phyloP scores from a whole-genome alignment of 2,888 invertebrate genomes.

The Dioctria linearis region DNA sequence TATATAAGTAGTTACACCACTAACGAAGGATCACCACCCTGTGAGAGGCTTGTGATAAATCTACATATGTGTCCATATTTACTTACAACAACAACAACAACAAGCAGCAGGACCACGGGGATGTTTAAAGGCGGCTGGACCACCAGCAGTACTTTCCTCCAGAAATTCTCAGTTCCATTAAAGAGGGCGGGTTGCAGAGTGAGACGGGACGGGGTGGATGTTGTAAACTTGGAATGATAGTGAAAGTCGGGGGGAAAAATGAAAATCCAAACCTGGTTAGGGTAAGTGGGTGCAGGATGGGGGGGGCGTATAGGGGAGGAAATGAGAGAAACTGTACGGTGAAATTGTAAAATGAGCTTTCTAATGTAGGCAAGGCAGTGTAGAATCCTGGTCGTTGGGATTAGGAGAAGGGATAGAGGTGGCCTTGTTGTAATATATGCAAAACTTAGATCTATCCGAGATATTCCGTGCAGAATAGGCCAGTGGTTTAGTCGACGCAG shows the following conservation, averaged over 20 bases:
- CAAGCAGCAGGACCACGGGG: constrained; percentile 1
- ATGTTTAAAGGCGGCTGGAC: constrained; percentile 49
- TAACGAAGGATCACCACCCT: constrained; percentile 34
- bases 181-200: not conserved
- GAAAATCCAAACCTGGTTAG: constrained; percentile 13
- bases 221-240: constrained; percentile 51
- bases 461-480: constrained; percentile 41
- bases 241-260: constrained; percentile 31
- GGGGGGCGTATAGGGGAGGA: not conserved
- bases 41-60: constrained; percentile 43
- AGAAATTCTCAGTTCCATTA: not conserved
- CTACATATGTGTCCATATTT: constrained; percentile 52
- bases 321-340: constrained; percentile 2
- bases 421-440: constrained; percentile 36
- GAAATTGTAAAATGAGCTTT: constrained; percentile 51
- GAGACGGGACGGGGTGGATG: constrained; percentile 3
- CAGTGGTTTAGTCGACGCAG: constrained; percentile 42
- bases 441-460: constrained; percentile 47
- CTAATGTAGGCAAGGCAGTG: constrained; percentile 39
- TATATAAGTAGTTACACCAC: constrained; percentile 27
- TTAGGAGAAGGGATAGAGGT: not conserved
- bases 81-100: constrained; percentile 49
- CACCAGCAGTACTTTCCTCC: constrained; percentile 15
- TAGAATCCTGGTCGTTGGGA: not conserved
- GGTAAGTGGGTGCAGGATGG: not conserved